A percentile compares a stretch with the other conserved stretches of the same genome.
These are phyloP conservation scores for Periophthalmus modestus DNA, from an alignment of 2,113 vertebrate species.

Conservation along the genomic window DNA sequence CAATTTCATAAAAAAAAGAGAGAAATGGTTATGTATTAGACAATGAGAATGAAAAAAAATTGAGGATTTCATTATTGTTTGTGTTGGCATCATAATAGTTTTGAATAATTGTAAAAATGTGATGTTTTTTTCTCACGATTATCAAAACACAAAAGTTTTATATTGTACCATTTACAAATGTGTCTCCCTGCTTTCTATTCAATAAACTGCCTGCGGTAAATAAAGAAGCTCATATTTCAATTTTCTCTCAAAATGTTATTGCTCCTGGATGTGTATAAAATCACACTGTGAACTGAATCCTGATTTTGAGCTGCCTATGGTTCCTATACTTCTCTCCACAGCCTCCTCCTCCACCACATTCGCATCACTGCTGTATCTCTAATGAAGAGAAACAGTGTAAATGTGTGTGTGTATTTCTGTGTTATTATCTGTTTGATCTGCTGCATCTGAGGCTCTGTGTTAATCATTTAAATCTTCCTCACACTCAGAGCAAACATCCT, in stretches of 20 bases:
- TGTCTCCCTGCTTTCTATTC: too few relatives aligned
- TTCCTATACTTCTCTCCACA: background rate
- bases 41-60: too few relatives aligned
- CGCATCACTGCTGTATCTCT: background rate
- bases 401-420: background rate
- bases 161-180: background rate
- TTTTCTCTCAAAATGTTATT: background rate
- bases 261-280: background rate
- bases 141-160: background rate
- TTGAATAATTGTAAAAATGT: background rate
- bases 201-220: background rate
- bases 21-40: background rate
- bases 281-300: background rate
- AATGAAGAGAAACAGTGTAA: background rate
- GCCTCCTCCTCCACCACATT: background rate
- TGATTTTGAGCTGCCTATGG: background rate
- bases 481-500: conserved; percentile 5
- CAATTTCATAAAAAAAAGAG: too few relatives aligned
- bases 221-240: background rate
- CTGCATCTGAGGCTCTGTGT: conserved; percentile 8
- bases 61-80: background rate
- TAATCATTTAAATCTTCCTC: conserved; percentile 2
- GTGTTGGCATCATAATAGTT: background rate
- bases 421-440: conserved; percentile 8
- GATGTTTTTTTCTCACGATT: background rate